Base-by-base conservation (phyloP, 2,888 invertebrate species). In the Coelopa pilipes region DNA sequence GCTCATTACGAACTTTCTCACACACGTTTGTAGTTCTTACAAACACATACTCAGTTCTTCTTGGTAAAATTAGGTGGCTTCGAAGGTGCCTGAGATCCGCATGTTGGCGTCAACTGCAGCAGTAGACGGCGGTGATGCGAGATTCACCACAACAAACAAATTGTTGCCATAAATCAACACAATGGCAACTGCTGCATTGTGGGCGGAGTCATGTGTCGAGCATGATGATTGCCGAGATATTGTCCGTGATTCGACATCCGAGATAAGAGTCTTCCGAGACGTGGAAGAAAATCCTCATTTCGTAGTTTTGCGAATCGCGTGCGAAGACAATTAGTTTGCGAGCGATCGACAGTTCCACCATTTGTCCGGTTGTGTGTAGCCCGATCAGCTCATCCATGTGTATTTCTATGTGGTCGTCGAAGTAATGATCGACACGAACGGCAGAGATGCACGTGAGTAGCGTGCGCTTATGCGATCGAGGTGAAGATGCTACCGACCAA, bases 161-260 rank as follows among this genome's bases (percentile, higher is more conserved):
- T 70, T 59, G 60, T 70, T 49, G 15, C 55, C 46, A 71, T 71
- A 65, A 65, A 71, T 71, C 71, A 71, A 71, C 63, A 46, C 53
- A 71, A 71, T 71, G 55, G 55, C 63, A 65, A 24, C 65, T 45
- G 53, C 70, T 55, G 49, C n/a, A 34, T 47, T 45, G 65, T 71
- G 55, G 71, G 71, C 53, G 71, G 71, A 34, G n/a, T 57, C 46
- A 34, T 13, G 21, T 63, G 63, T 15, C 21, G 45, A n/a, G 12
- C 46, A 45, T 65, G 15, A 19, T 65, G 47, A 11, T 46, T 21
- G 57, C 9, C 13, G 15, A 55, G 57, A 34, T 34, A 4, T 34
- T 34, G 2, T 34, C 34, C 34, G 7, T 4, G 34, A 34, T 34
- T 34, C 34, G 34, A 34, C 34, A 34, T 34, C 34, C 7, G 34